phyloP scores from a whole-genome alignment of 2,888 invertebrate genomes.

The Diplazon laetatorius region DNA sequence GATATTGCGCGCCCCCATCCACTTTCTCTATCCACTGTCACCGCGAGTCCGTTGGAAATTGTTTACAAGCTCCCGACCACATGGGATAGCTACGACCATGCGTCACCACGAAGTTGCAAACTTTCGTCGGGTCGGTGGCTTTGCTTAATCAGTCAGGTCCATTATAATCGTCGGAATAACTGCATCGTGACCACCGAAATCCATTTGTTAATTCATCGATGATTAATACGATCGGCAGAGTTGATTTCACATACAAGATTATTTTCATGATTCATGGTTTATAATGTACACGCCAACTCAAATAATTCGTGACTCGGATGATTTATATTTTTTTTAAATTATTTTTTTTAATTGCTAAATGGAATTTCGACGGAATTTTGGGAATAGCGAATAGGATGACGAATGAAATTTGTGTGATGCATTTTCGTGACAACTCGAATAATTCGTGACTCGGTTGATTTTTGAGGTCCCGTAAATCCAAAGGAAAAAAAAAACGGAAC shows the following conservation, averaged over 20 bases:
- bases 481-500: too few relatives aligned
- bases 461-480: too few relatives aligned
- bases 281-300: too few relatives aligned
- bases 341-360: too few relatives aligned
- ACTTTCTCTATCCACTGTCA: constrained; percentile 10
- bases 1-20: neutral
- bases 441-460: too few relatives aligned
- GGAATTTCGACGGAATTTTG: too few relatives aligned
- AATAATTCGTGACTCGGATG: too few relatives aligned
- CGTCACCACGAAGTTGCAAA: constrained; percentile 16
- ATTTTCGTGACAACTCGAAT: too few relatives aligned
- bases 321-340: too few relatives aligned
- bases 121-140: constrained; percentile 29
- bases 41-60: constrained; percentile 41
- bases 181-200: neutral
- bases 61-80: constrained; percentile 42
- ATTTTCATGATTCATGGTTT: neutral
- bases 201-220: constrained; percentile 1
- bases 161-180: constrained; percentile 23
- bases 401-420: too few relatives aligned
- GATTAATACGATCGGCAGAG: neutral
- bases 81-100: constrained; percentile 10
- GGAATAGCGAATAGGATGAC: too few relatives aligned
- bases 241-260: neutral
- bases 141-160: constrained; percentile 30